Conservation (phyloP, 2,113 vertebrate species). For the Centropristis striata region DNA sequence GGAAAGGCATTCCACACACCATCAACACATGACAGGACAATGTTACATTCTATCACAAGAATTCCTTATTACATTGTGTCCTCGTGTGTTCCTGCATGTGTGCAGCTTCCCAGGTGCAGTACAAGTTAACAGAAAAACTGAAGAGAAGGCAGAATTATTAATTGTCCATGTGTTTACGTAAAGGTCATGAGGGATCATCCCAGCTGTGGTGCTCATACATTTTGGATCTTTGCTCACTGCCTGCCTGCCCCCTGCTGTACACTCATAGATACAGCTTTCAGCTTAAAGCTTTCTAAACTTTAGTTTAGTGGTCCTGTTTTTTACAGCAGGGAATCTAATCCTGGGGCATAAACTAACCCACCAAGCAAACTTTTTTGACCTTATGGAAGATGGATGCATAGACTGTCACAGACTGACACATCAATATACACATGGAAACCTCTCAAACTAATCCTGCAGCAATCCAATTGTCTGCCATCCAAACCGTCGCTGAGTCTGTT, state of each 20-base stretch:
- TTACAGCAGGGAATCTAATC: background rate
- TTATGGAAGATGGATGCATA: background rate
- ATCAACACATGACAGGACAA: background rate
- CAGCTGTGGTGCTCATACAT: background rate
- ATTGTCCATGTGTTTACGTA: background rate
- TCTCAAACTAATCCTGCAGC: background rate
- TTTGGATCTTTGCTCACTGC: background rate
- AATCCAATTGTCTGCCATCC: background rate
- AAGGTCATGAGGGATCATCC: background rate
- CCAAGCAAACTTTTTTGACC: background rate
- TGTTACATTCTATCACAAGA: slow-evolving; percentile 23
- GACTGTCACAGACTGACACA: too few species aligned
- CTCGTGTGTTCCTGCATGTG: background rate
- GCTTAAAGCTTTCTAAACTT: background rate
- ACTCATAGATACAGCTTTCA: slow-evolving; percentile 3
- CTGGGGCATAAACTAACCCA: background rate
- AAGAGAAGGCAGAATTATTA: background rate
- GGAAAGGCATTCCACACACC: slow-evolving; percentile 15
- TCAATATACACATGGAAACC: too few species aligned
- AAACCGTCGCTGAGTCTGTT: background rate
- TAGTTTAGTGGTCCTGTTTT: background rate
- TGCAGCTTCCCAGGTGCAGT: background rate
- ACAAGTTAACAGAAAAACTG: background rate
- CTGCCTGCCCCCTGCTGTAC: slow-evolving; percentile 37
- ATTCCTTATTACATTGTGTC: background rate